Evolutionary conservation across 92 coral and sea anemone genomes (phyloP).

Genomic region (Epizoanthus illoricatus): DNA sequence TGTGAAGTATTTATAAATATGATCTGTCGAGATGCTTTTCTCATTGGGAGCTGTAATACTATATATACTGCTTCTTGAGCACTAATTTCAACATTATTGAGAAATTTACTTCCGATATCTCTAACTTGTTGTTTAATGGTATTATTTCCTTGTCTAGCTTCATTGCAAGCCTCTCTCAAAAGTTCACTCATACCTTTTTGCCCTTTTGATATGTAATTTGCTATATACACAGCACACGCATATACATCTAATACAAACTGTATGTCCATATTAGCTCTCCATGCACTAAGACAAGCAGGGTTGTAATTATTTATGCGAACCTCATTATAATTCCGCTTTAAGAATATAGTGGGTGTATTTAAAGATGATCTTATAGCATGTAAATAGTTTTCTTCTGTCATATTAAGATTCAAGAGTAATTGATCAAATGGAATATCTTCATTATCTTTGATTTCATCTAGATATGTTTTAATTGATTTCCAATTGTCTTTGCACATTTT

Average conservation of each 20-base stretch:
- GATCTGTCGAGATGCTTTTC: conserved; percentile 56
- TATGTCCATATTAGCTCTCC: conserved; percentile 56
- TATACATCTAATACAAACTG: conserved; percentile 53
- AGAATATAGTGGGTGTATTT: conserved; percentile 43
- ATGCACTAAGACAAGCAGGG: conserved; percentile 52
- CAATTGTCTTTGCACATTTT: conserved; percentile 52
- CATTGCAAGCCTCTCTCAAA: conserved; percentile 42
- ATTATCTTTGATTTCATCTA: conserved; percentile 52
- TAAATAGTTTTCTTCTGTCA: conserved; percentile 52
- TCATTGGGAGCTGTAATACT: conserved; percentile 56
- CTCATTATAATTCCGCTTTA: conserved; percentile 46
- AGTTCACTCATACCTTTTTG: conserved; percentile 56
- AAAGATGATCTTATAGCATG: conserved; percentile 50
- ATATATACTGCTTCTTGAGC: conserved; percentile 78
- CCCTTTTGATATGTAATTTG: conserved; percentile 38
- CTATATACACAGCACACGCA: conserved; percentile 55
- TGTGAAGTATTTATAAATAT: conserved; percentile 70
- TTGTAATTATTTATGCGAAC: conserved; percentile 42
- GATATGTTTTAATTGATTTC: conserved; percentile 47
- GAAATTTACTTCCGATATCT: conserved; percentile 59
- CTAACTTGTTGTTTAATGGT: conserved; percentile 54
- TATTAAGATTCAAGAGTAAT: conserved; percentile 43
- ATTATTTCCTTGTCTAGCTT: conserved; percentile 49
- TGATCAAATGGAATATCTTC: conserved; percentile 58
- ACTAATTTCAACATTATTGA: conserved; percentile 76